phyloP scores from a whole-genome alignment of 2,113 vertebrate species.

The Vanacampus margaritifer region DNA sequence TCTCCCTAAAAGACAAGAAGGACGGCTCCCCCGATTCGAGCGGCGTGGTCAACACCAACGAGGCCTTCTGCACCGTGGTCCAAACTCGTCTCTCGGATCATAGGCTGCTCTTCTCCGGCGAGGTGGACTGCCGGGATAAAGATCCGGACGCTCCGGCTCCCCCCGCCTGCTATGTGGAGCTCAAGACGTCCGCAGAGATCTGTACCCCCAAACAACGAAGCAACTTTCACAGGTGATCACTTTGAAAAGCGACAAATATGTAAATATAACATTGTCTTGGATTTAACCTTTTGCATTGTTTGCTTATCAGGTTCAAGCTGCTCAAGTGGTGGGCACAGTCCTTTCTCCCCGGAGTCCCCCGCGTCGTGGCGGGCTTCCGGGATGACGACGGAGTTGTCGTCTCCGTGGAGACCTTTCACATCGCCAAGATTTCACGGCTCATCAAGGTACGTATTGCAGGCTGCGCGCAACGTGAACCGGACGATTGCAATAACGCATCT shows the following conservation, averaged over 20 bases:
- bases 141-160: constrained; percentile 64
- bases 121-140: constrained; percentile 83
- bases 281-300: background rate
- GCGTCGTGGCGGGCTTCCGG: constrained; percentile 83
- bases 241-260: background rate
- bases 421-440: constrained; percentile 82
- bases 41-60: constrained; percentile 86
- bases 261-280: no score
- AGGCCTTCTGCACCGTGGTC: constrained; percentile 88
- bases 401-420: constrained; percentile 77
- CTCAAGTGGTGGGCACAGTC: constrained; percentile 95
- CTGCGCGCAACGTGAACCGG: background rate
- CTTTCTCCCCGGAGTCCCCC: constrained; percentile 84
- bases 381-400: constrained; percentile 79
- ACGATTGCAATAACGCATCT: background rate
- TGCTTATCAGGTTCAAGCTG: constrained; percentile 79
- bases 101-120: constrained; percentile 83
- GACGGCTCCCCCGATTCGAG: constrained; percentile 72
- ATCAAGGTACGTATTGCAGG: constrained; percentile 73
- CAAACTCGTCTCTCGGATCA: constrained; percentile 80
- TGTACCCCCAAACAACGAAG: constrained; percentile 80
- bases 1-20: constrained; percentile 64
- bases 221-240: constrained; percentile 81
- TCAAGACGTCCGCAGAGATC: constrained; percentile 88
- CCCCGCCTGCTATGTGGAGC: constrained; percentile 83